Base-by-base conservation (phyloP, 92 coral and sea anemone genomes). In the Zoanthus solanderi region DNA sequence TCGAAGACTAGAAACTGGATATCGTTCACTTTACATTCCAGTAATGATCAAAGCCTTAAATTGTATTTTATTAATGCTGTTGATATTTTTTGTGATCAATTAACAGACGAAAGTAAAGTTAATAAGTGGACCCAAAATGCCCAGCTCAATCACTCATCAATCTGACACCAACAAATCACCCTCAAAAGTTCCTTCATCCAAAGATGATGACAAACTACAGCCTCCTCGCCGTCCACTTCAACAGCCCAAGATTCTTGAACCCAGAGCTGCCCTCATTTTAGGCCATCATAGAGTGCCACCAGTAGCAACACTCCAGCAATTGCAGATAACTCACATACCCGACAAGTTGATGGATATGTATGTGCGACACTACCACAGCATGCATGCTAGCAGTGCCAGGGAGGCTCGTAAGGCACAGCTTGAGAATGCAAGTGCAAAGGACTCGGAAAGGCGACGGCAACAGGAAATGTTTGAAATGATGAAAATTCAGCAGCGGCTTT, bases 401-500 rank as follows among this genome's bases (percentile, higher is more conserved):
- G 92, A 93, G 29, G 88, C 90, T 83, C 82, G 93, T 50, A 85
- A 93, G 52, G 90, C 92, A 87, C 89, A 92, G 78, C 78, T 95
- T n/a, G 96, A 95, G 37, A 95, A 95, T 82, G 84, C 91, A 1
- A 95, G 67, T 82, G 84, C 91, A 0, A 95, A 87, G 69, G 98
- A 95, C n/a, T 94, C 92, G 44, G 97, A 95, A 50, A 88, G 92
- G 7, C 89, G 93, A 57, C 83, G 96, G 6, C 99, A 97, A 53
- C 96, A 97, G 87, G 98, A 97, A 82, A 94, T 97, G 90, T 92
- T 97, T 86, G 99, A 97, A 71, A 97, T 97, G 99, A 67, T 97
- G 89, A 95, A 94, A 88, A 95, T 95, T 75, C 98, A 95, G 23
- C 98, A 97, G 84, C 86, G 95, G 67, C 85, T 97, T 76, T 86